A percentile compares a stretch with the other conserved stretches of the same genome.
Evolutionary conservation across 2,888 invertebrate genomes (phyloP).

Genomic region (Nemapogon koenigi): DNA sequence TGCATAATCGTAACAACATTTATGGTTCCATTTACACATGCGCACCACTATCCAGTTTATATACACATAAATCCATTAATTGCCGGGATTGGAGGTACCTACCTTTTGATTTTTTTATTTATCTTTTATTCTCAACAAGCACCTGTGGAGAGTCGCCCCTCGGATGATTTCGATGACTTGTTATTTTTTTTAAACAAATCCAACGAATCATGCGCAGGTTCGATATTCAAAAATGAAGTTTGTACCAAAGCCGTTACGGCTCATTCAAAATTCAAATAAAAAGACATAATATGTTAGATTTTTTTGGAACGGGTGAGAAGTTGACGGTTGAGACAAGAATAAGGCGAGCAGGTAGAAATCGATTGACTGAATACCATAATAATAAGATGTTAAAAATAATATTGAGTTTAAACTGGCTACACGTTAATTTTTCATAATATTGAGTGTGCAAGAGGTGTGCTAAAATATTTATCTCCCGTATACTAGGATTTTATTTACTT

Average conservation of each 20-base stretch:
- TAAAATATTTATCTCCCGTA: too few species aligned
- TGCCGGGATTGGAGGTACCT: constrained; percentile 38
- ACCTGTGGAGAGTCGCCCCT: constrained; percentile 45
- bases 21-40: constrained; percentile 22
- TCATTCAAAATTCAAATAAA: background rate
- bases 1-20: constrained; percentile 21
- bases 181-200: constrained; percentile 37
- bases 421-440: too few species aligned
- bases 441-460: too few species aligned
- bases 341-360: constrained; percentile 49
- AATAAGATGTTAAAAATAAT: too few species aligned
- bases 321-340: constrained; percentile 37
- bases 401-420: too few species aligned
- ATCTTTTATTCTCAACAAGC: constrained; percentile 30
- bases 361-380: too few species aligned
- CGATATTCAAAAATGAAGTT: background rate
- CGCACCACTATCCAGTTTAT: constrained; percentile 30
- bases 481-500: too few species aligned
- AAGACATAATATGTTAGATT: constrained; percentile 1
- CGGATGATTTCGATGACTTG: constrained; percentile 50
- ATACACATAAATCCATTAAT: constrained; percentile 37
- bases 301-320: constrained; percentile 48
- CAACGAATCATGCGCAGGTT: background rate
- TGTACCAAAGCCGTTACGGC: background rate
- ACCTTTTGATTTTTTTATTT: constrained; percentile 25